Percentiles rank a stretch among this genome's conserved stretches.
These are phyloP conservation scores for Tubulanus polymorphus DNA, from an alignment of 2,888 invertebrate species.

Conservation along the genomic window DNA sequence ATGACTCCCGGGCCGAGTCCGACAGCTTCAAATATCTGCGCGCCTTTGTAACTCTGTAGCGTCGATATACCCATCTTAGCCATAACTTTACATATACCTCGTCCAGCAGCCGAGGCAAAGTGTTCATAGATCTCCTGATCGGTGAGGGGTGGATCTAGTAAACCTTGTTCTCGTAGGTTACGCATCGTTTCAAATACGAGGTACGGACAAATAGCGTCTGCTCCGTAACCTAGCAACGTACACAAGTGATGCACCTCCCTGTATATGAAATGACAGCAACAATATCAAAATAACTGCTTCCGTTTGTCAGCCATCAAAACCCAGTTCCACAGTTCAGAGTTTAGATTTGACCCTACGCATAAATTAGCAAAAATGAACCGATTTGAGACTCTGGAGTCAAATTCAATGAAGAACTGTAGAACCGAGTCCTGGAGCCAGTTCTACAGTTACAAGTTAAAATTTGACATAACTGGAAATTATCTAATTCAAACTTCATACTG, in stretches of 20 bases:
- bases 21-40: conserved; percentile 98
- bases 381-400: too few species aligned
- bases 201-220: conserved; percentile 97
- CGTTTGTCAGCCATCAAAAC: too few species aligned
- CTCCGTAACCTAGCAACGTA: conserved; percentile 91
- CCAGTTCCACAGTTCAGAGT: too few species aligned
- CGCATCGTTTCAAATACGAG: conserved; percentile 90
- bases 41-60: conserved; percentile 96
- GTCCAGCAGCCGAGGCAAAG: conserved; percentile 86
- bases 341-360: too few species aligned
- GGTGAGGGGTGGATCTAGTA: conserved; percentile 70
- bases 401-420: too few species aligned
- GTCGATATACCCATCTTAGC: conserved; percentile 99
- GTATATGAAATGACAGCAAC: too few species aligned
- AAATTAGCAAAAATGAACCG: too few species aligned
- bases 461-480: too few species aligned
- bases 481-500: too few species aligned
- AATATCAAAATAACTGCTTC: too few species aligned
- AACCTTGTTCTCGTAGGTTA: conserved; percentile 78
- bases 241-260: conserved; percentile 89
- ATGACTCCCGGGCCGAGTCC: conserved; percentile 89
- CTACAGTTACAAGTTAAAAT: too few species aligned
- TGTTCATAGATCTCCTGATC: conserved; percentile 74
- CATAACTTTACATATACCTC: conserved; percentile 90
- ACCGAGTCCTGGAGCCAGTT: too few species aligned